Base-by-base conservation (phyloP, 2,797 vertebrate genomes). In the Morelia viridis region DNA sequence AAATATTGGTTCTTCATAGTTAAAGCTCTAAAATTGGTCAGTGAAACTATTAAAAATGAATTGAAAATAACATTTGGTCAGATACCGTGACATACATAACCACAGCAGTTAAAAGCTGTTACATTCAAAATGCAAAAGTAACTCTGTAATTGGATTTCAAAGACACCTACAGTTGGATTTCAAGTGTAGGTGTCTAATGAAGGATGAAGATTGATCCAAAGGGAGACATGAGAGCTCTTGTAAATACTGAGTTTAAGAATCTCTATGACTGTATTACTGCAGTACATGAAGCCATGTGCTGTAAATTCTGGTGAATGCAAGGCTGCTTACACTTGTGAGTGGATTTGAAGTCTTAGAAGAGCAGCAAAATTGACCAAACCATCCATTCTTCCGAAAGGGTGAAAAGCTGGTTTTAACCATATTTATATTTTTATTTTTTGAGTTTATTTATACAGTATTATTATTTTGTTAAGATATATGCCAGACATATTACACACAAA, bases 401-500 rank as follows among this genome's bases (percentile, higher is more conserved):
- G 50, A 31, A 89, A 41, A 50, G 89, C 1, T 41, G 28, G 41
- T 1, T 89, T 76, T 46, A 88, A 85, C 46, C 53, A 57, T 6
- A 57, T n/a, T 31, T 68, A 64, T 24, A 53, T 28, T 88, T 46
- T 11, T 68, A 65, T 41, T 89, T 89, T 84, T 89, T 13, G 60
- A 35, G 28, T 12, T 80, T 80, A 9, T 19, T 76, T 76, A 8
- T 76, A n/a, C n/a, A n/a, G n/a, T n/a, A 50, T 62, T 57, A 19
- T 3, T 89, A 50, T n/a, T 94, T 93, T 88, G 17, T 91, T 95
- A 96, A 96, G 64, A 50, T 83, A 26, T 4, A 0, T 71, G 26
- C n/a, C 89, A 46, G 2, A 60, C 1, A 53, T 17, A 64, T 0
- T 0, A 0, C 1, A 15, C 11, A 10, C 5, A 50, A 41, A 89